Base-by-base conservation (phyloP, 2,888 invertebrate genomes). In the Tubulanus polymorphus region DNA sequence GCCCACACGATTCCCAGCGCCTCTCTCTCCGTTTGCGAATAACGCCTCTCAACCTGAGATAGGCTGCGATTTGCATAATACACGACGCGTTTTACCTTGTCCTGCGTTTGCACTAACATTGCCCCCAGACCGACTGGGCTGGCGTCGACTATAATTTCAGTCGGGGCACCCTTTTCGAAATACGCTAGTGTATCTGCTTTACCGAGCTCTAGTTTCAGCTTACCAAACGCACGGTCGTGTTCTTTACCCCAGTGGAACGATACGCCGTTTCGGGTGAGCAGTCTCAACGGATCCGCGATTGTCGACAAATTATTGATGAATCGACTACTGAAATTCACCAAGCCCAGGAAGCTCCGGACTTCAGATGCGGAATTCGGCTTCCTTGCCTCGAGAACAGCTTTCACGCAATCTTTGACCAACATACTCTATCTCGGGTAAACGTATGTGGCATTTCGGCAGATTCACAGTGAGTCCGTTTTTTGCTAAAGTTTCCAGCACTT, bases 1-100 rank as follows among this genome's bases (percentile, higher is more conserved):
- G 57, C 58, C 68, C 64, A 70, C 0, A 67, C 63, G 5, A 70
- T 62, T 6, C 66, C 67, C 26, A 69, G 55, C 49, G 63, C 56
- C 51, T 69, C 68, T 6, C 66, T 50, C 35, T 67, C 68, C 8
- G 66, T 69, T 53, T 69, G 68, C 2, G 64, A 61, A 54, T 67
- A 70, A 3, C 65, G 54, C 5, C 56, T 28, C 50, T 68, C 69
- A 6, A 56, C 57, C 32, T 60, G 60, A 8, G 64, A 62, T 2
- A 65, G 56, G 5, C 61, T 53, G 26, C 63, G 37, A 48, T 67
- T 67, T 15, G 60, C 65, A 49, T 66, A 66, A n/a, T 54, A 49
- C 5, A 63, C 56, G 8, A 62, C 55, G 47, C 57, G 54, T 23
- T 54, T 57, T 15, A 63, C 41, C 26, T 69, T 35, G 12, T 45